Conservation (phyloP, 53 echinoderm and acorn worm genomes). For the Crossaster papposus region DNA sequence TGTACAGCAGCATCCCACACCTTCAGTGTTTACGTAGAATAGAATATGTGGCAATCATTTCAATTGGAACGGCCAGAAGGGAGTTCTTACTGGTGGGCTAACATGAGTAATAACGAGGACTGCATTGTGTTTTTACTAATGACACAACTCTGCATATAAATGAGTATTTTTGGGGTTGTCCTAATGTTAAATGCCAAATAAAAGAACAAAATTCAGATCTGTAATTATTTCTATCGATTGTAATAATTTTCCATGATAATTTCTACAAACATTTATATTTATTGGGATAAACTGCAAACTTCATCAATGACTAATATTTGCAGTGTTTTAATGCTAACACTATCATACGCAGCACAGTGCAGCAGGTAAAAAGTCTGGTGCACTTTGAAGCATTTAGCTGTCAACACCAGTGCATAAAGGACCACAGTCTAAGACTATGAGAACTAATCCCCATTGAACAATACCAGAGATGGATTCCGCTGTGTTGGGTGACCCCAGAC, state of each 20-base stretch:
- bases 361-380: no score
- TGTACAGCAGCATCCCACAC: constrained; percentile 38
- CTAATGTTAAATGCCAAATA: not conserved
- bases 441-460: no score
- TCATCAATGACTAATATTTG: not conserved
- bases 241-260: not conserved
- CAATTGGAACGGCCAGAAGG: constrained; percentile 32
- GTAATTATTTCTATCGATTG: not conserved
- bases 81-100: constrained; percentile 39
- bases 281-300: not conserved
- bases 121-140: not conserved
- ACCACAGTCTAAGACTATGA: no score
- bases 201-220: not conserved
- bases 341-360: no score
- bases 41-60: constrained; percentile 1
- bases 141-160: not conserved
- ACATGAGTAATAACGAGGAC: constrained; percentile 41
- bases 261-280: not conserved
- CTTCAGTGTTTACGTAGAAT: constrained; percentile 37
- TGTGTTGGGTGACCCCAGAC: no score
- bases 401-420: no score
- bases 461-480: no score
- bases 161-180: not conserved
- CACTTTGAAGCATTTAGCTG: no score
- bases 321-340: no score